Evolutionary conservation across 1,140 invertebrate genomes (phyloP), one percentile per base, ranked within the genome.

Genomic region (Diorhabda elongata): DNA sequence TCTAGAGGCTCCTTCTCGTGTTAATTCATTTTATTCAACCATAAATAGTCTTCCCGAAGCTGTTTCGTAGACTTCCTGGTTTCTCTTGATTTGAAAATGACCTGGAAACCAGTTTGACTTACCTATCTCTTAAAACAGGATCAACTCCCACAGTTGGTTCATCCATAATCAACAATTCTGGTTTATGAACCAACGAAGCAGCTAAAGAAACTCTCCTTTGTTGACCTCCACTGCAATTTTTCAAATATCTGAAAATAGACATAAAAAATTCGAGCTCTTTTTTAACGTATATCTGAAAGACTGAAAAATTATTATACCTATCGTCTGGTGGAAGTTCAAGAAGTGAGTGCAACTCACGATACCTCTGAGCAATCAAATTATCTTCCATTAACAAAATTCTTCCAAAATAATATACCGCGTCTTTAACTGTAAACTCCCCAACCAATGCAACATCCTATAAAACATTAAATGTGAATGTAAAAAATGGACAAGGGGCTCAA

Each of bases 111-210:
- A 8, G 58, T 9, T n/a, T 44, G 44, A 65, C 26, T 44, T 67
- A 69, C 70, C 64, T 90, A 80, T 95, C 91, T 81, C 95, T 86
- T 42, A 98, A 82, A 65, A 97, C 83, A 2, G 95, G 95, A 84
- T 98, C 95, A 42, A 98, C 85, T 5, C 95, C 95, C 4, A 96
- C 95, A 0, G 95, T 97, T 0, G 95, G 95, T 81, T 98, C 95
- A 79, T 98, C 96, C 64, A 98, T 82, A 64, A 98, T 94, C 2
- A 97, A 81, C 1, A 97, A 81, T 78, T 96, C 90, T 0, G 95
- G 94, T 71, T 91, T 89, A 74, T 97, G 94, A 0, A 98, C 85
- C 72, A 98, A 80, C 0, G 94, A 92, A 5, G 90, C 90, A 3
- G 94, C 94, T 61, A 98, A 89, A 0, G 93, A 96, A 0, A 96